Conservation (phyloP, 2,797 vertebrate genomes). For the Acomys russatus region DNA sequence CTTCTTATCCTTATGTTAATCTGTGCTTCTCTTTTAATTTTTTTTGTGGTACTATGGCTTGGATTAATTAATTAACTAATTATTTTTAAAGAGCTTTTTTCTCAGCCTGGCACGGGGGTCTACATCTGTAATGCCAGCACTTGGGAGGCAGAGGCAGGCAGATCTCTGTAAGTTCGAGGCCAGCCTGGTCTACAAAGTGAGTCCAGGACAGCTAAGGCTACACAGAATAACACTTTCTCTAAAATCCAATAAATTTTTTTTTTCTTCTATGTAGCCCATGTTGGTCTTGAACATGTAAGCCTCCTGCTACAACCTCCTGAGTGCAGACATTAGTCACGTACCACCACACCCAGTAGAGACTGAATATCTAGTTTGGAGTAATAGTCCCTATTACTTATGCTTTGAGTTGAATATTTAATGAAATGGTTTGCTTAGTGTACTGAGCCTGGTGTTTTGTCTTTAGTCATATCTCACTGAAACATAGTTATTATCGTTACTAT, state of each 20-base stretch:
- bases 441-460: slow-evolving; percentile 27
- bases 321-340: background rate
- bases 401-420: slow-evolving; percentile 45
- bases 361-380: slow-evolving; percentile 48
- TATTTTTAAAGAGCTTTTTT: background rate
- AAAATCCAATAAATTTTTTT: too few species aligned
- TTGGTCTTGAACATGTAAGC: background rate
- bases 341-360: background rate
- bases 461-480: slow-evolving; percentile 48
- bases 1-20: slow-evolving; percentile 24
- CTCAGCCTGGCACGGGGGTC: background rate
- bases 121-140: too few species aligned
- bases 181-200: too few species aligned
- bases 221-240: too few species aligned
- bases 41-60: background rate
- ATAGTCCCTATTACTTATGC: slow-evolving; percentile 37
- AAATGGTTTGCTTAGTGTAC: slow-evolving; percentile 58
- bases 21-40: background rate
- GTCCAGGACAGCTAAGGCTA: too few species aligned
- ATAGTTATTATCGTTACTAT: slow-evolving; percentile 34
- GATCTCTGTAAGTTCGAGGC: too few species aligned
- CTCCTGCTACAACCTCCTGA: background rate
- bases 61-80: background rate
- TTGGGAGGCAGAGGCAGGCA: too few species aligned
- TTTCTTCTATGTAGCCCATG: too few species aligned